Base-by-base conservation (phyloP, 1,140 invertebrate species). In the Lethocerus indicus region DNA sequence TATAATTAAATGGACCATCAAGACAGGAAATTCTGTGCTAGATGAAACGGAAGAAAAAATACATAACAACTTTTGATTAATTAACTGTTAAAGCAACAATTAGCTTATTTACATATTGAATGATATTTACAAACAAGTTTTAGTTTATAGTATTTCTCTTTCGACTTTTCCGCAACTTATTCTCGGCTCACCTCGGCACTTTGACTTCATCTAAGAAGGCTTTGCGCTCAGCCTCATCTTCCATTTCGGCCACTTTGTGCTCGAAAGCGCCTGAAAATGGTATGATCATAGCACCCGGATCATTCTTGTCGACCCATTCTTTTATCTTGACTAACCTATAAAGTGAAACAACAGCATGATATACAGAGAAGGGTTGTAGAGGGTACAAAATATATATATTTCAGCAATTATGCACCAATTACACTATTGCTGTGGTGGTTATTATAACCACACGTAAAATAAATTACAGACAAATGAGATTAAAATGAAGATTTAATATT, bases 251-350 rank as follows among this genome's bases (percentile, higher is more conserved):
- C 1, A 97, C 59, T 67, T 90, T 86, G 39, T 75, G 71, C 65
- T 99, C 95, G 55, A 96, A 82, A 9, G 71, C 78, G 4, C 91
- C 95, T 51, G 92, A 97, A 68, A 98, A 97, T 2, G 92, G 92
- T 44, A 98, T 94, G 7, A 97, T 73, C 7, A 79, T 68, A 0
- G 93, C 79, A 12, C 94, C 93, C 0, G 90, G 82, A 67, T 99
- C 96, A 63, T 98, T 83, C 58, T 87, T 85, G 64, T 99, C 94
- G 52, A 99, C 84, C 93, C 93, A 98, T 67, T 96, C 92, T 64
- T 99, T 99, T 56, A 99, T 90, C 70, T 98, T 97, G 12, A 84
- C 72, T 60, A 99, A 74, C 89, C 90, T 95, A 58, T 42, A 61
- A 59, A 52, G 32, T 3, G 24, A 20, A 3, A 3, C n/a, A 3